phyloP scores from a whole-genome alignment of 1,140 invertebrate species.

The Samia ricini region DNA sequence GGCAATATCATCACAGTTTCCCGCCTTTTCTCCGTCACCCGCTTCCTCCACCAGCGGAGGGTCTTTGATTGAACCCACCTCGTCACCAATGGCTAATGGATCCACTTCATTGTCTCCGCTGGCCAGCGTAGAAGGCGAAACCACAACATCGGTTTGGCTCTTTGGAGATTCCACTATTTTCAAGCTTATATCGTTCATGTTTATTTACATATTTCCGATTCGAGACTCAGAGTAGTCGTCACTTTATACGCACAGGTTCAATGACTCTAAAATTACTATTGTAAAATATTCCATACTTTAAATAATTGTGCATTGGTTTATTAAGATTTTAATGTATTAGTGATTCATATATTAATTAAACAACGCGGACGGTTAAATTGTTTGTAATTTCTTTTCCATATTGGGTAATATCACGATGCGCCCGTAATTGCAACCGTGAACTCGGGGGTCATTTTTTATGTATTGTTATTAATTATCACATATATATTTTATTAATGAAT shows the following conservation, averaged over 20 bases:
- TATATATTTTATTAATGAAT: conserved; percentile 17
- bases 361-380: conserved; percentile 37
- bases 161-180: conserved; percentile 70
- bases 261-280: conserved; percentile 50
- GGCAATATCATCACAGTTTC: conserved; percentile 61
- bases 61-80: conserved; percentile 33
- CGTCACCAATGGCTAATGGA: conserved; percentile 61
- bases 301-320: conserved; percentile 7
- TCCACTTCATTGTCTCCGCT: conserved; percentile 61
- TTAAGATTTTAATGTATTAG: background rate
- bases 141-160: conserved; percentile 40
- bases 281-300: conserved; percentile 19
- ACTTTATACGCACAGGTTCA: conserved; percentile 57
- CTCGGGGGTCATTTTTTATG: conserved; percentile 49
- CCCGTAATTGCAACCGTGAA: conserved; percentile 59
- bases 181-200: conserved; percentile 75
- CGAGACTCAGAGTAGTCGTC: conserved; percentile 55
- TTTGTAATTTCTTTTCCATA: conserved; percentile 61
- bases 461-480: conserved; percentile 33
- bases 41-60: conserved; percentile 31
- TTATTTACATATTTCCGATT: conserved; percentile 75
- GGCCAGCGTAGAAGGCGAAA: conserved; percentile 36
- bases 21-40: conserved; percentile 27
- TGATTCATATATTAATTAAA: conserved; percentile 7
- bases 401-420: conserved; percentile 54